Percentiles rank a stretch among this genome's conserved stretches.
These are phyloP conservation scores for Antheraea yamamai DNA, from an alignment of 2,888 invertebrate genomes.

Conservation along the genomic window DNA sequence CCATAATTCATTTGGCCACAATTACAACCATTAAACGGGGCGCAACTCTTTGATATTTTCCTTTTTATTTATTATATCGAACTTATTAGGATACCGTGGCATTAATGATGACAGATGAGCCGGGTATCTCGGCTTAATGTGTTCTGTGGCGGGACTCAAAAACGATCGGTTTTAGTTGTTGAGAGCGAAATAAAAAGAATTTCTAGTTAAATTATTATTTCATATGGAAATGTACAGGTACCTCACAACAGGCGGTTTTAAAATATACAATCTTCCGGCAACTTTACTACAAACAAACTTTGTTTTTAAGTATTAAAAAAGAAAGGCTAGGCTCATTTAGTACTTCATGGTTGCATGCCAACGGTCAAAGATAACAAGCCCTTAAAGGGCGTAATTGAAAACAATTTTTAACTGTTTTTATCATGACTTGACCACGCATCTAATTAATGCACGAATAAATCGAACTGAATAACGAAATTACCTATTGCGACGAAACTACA, in stretches of 20 bases:
- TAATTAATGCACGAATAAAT: slow-evolving; percentile 35
- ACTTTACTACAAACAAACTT: slow-evolving; percentile 14
- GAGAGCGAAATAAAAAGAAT: slow-evolving; percentile 49
- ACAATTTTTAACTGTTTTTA: slow-evolving; percentile 41
- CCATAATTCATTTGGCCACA: slow-evolving; percentile 78
- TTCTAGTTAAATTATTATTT: slow-evolving; percentile 56
- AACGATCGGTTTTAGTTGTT: slow-evolving; percentile 40
- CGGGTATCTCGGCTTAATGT: slow-evolving; percentile 67
- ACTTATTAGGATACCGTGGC: slow-evolving; percentile 79
- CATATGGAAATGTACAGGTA: slow-evolving; percentile 45
- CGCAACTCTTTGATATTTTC: slow-evolving; percentile 77
- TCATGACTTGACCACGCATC: slow-evolving; percentile 32
- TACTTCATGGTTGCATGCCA: slow-evolving; percentile 28
- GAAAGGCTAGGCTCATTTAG: slow-evolving; percentile 31
- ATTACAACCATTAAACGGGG: slow-evolving; percentile 78
- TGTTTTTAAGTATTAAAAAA: slow-evolving; percentile 6
- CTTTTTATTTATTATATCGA: slow-evolving; percentile 76
- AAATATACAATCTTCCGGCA: slow-evolving; percentile 17
- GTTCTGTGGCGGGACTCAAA: slow-evolving; percentile 57
- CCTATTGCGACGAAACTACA: slow-evolving; percentile 43
- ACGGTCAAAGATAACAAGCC: slow-evolving; percentile 37
- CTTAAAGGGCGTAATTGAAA: slow-evolving; percentile 43
- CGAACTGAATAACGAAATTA: slow-evolving; percentile 46
- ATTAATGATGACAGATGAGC: slow-evolving; percentile 82
- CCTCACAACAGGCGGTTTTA: slow-evolving; percentile 18